Base-by-base conservation (phyloP, 2,797 vertebrate species). In the Lacerta bilineata region DNA sequence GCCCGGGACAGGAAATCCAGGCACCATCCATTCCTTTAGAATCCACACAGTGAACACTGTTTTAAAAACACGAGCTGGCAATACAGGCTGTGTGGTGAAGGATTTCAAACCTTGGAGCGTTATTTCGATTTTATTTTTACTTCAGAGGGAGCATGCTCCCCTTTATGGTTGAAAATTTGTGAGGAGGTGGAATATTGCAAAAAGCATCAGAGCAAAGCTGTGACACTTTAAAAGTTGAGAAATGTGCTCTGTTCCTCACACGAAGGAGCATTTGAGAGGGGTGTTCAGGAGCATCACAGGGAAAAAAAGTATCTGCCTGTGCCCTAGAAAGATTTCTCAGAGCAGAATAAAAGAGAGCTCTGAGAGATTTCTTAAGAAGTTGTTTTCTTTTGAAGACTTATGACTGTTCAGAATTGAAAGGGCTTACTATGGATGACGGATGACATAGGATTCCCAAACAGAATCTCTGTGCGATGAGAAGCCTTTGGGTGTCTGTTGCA, bases 381-480 rank as follows among this genome's bases (percentile, higher is more conserved):
- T 43, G 25, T 39, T 74, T 33, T 75, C 71, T 76, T 76, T 85
- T 85, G 55, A 41, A 64, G 27, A 76, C n/a, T 71, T 83, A 50
- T 41, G 50, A 10, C 36, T 36, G 18, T 10, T 75, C 50, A 29
- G 9, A 61, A 85, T 85, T 7, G 25, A 41, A 85, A 76, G 15
- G 27, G 10, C 39, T 59, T 75, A 61, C 6, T 39, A 13, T 39
- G 11, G 33, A 3, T 84, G 61, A 64, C 10, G 20, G 61, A 64
- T 72, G 55, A 72, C n/a, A 17, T 4, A 59, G 43, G 46, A 36
- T 55, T 36, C 33, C n/a, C 18, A 84, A 72, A 83, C 11, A 23
- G 20, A 74, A n/a, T 10, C 17, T 15, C 46, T 23, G 6, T 36
- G 5, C 36, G 68, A 20, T 2, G 29, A 74, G 23, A 36, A 36